Evolutionary conservation across 2,888 invertebrate genomes (phyloP).

Genomic region (Terebella lapidaria): DNA sequence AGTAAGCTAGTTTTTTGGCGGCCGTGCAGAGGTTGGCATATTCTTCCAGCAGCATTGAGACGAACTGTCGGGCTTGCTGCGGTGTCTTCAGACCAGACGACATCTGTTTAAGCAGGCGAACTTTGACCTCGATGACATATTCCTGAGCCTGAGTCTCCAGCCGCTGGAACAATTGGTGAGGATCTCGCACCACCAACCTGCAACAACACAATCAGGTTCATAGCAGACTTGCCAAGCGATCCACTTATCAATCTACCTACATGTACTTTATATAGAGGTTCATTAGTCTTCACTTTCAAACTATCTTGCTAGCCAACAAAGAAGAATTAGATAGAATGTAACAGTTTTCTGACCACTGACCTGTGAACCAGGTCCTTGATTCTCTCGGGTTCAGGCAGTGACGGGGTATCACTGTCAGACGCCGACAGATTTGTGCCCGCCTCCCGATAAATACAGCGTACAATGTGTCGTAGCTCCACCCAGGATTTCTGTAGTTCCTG

Average conservation of each 20-base stretch:
- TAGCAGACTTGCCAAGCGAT: too few relatives aligned
- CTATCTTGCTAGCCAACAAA: too few relatives aligned
- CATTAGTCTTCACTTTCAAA: too few relatives aligned
- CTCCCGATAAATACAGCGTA: conserved; percentile 53
- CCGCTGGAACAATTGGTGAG: conserved; percentile 64
- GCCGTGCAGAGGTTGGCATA: conserved; percentile 64
- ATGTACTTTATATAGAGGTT: too few relatives aligned
- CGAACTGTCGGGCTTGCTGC: conserved; percentile 58
- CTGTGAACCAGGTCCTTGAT: conserved; percentile 55
- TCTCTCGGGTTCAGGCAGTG: conserved; percentile 22
- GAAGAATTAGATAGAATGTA: too few relatives aligned
- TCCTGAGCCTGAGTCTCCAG: conserved; percentile 64
- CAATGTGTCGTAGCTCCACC: conserved; percentile 56
- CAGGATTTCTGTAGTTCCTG: conserved; percentile 56
- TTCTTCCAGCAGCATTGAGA: conserved; percentile 61
- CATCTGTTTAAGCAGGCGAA: conserved; percentile 58
- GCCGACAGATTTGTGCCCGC: conserved; percentile 27
- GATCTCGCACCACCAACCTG: conserved; percentile 56
- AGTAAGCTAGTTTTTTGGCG: conserved; percentile 60
- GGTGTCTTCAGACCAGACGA: conserved; percentile 56
- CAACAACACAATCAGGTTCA: too few relatives aligned
- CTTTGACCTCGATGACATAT: conserved; percentile 64
- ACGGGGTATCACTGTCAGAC: conserved; percentile 13
- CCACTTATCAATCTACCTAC: too few relatives aligned
- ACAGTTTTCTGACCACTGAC: too few relatives aligned